Evolutionary conservation across 2,113 vertebrate species (phyloP), one percentile per base, ranked within the genome.

Genomic region (Dascyllus trimaculatus): DNA sequence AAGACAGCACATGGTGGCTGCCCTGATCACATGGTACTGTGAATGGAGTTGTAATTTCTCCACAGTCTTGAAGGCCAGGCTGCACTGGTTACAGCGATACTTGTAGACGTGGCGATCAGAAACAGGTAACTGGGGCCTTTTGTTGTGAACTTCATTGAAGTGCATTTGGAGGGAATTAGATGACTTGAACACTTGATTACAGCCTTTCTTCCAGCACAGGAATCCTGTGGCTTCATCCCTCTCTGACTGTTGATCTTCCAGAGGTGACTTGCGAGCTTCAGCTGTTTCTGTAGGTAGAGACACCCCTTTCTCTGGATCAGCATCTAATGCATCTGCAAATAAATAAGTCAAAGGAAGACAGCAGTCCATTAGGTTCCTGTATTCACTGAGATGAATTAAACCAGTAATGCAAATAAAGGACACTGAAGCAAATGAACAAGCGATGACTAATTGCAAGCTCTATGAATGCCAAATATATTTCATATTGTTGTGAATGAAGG

Each of bases 201-300:
- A 99, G 78, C 98, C 98, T 87, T 99, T 99, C 93, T 99, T 99
- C 98, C 98, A 99, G 91, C 98, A 99, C 46, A 99, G 93, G 85
- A 99, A 99, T 72, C 96, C 95, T 51, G 94, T 92, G 0, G 96
- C 86, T 76, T 99, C 98, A 57, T 99, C 98, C 83, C 95, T 95
- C 78, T 93, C 89, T 57, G 94, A 80, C 11, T 95, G 90, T 2
- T 94, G 93, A 54, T 99, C 98, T 0, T 95, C 93, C 0, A 94
- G 63, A 75, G 94, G 84, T 1, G 96, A 94, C 87, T 96, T 98
- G 72, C 93, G 79, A 60, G 97, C 95, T 78, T 98, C 97, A 56
- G 88, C 29, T 7, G 87, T 90, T 45, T 95, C 96, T 0, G 95
- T 89, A 14, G 95, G 93, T 78, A 96, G 84, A 65, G 94, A 89